Percentiles rank a stretch among this genome's conserved stretches.
Conservation (phyloP, 2,113 vertebrate species). For the Isichthys henryi region DNA sequence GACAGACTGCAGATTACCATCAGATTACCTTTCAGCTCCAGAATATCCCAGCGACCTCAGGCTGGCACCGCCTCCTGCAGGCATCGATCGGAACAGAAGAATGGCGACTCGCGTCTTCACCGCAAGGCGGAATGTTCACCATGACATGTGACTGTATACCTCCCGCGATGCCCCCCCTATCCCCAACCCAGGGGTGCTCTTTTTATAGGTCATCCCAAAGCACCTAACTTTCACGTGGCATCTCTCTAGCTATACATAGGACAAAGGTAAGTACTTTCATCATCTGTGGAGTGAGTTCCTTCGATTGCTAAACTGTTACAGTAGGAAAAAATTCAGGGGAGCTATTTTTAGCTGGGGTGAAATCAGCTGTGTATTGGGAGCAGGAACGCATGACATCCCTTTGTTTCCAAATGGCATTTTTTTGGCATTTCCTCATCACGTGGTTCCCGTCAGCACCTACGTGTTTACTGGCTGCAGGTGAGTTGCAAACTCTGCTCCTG, state of each 20-base stretch:
- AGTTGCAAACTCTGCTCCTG: slow-evolving; percentile 37
- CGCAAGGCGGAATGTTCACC: slow-evolving; percentile 20
- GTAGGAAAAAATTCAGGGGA: slow-evolving; percentile 61
- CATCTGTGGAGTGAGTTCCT: slow-evolving; percentile 61
- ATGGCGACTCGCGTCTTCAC: background rate
- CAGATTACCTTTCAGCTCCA: slow-evolving; percentile 12
- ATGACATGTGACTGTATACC: slow-evolving; percentile 26
- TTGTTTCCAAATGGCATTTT: background rate
- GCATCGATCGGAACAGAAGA: background rate
- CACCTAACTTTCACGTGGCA: slow-evolving; percentile 47
- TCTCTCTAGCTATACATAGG: slow-evolving; percentile 64
- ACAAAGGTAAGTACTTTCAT: slow-evolving; percentile 66
- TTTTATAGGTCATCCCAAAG: slow-evolving; percentile 35
- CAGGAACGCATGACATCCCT: slow-evolving; percentile 26
- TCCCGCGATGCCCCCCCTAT: background rate
- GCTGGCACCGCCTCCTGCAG: background rate
- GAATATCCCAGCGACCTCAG: background rate
- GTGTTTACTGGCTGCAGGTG: background rate
- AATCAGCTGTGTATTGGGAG: slow-evolving; percentile 57
- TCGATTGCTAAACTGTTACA: slow-evolving; percentile 56
- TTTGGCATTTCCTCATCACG: background rate
- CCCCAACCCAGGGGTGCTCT: background rate
- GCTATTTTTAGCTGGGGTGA: slow-evolving; percentile 61
- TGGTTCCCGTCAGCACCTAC: background rate
- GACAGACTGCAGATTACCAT: slow-evolving; percentile 6